Evolutionary conservation across 2,888 invertebrate species (phyloP), one percentile per base, ranked within the genome.

Genomic region (Euzophera pinguis): DNA sequence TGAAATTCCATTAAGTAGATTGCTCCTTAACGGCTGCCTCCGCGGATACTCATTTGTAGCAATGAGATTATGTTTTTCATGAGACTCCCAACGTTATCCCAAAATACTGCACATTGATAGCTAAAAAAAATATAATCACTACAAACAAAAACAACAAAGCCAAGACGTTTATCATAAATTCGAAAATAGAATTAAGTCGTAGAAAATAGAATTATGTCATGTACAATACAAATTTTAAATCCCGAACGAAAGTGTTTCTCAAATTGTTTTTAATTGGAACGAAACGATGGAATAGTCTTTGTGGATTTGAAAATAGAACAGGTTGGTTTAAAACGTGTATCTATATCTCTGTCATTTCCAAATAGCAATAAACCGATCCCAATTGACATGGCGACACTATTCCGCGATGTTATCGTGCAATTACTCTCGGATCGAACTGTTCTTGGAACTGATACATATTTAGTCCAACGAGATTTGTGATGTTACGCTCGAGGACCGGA

Each of bases 1-100:
- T 89, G 89, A 83, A 88, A 89, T 88, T 89, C 89, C 89, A 89
- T 89, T 88, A 88, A 72, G 74, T 58, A 84, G 82, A 88, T 89
- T 88, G 88, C 88, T 84, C 85, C 85, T 87, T 84, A 84, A 79
- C 83, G 79, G 45, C 45, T 32, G 45, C 13, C 29, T 13, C 14
- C 14, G 29, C 14, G 13, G 13, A 14, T 29, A n/a, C 27, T 12
- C 22, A 22, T 22, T 22, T 22, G 5, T 22, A 7, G 13, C 13
- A 13, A 13, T 38, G 38, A 13, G 38, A 38, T 38, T 38, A 38
- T 5, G 12, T 38, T 38, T 38, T 38, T 12, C 10, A 13, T 13
- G 5, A 13, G 6, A 3, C 12, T 38, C 13, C 5, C 10, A 32
- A 32, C 10, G 32, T 9, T 32, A 4, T 10, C 7, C 8, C 7